Base-by-base conservation (phyloP, 2,113 vertebrate genomes). In the Lophura nycthemera region DNA sequence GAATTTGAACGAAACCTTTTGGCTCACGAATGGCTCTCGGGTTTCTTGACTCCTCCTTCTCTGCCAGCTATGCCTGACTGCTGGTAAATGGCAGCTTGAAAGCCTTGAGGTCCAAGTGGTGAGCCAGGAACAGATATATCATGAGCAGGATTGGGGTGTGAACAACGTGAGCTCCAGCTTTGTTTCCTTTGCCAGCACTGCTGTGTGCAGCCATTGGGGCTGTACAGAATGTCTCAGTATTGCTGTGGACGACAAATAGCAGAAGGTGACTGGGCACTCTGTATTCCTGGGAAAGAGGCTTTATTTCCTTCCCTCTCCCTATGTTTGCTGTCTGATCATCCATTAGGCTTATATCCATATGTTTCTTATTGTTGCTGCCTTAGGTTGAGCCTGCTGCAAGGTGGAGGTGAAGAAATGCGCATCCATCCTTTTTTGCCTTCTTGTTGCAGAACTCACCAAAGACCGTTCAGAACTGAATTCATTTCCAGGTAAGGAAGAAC, bases 21-120 rank as follows among this genome's bases (percentile, higher is more conserved):
- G 78, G 82, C 73, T 91, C 38, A 11, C 65, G 63, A 64, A 9
- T 4, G 45, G 43, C n/a, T 91, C 79, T 66, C 19, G 2, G 80
- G 52, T 83, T 91, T 88, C 57, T 63, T 83, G 79, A 76, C 79
- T 93, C 72, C 75, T 93, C 67, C 30, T 11, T 60, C 70, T 72
- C 52, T 32, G 2, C 42, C 63, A 57, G 43, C 69, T 73, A 2
- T 43, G 73, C 90, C 82, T 82, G 94, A 6, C 83, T 76, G 67
- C 83, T 90, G 48, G 48, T 18, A 40, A 88, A 8, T 30, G 63
- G 71, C 65, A 72, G 42, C 82, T 42, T 76, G 69, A 56, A 63
- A 72, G 66, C 38, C 52, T 72, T 17, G 40, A 71, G 30, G 25
- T 57, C 48, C 50, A 47, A 75, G 24, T 13, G 16, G 77, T 85